phyloP scores from a whole-genome alignment of 2,797 vertebrate species.

The Poecilia picta region DNA sequence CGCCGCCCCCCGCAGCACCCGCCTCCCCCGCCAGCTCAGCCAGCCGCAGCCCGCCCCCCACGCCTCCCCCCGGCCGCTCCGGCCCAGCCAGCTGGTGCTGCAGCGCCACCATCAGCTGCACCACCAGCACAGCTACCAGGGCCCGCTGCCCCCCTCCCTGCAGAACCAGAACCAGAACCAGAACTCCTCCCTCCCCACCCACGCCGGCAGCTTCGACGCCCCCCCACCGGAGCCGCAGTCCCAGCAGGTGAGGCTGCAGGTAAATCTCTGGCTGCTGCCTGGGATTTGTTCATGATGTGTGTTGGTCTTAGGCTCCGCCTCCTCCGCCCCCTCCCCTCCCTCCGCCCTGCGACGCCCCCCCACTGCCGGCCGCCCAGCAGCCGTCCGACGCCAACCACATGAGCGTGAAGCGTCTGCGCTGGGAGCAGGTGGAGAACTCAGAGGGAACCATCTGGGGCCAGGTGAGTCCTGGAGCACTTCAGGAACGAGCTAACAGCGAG shows the following conservation, averaged over 20 bases:
- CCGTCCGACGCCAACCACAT: slow-evolving; percentile 92
- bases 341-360: slow-evolving; percentile 79
- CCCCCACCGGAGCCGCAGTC: slow-evolving; percentile 51
- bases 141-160: slow-evolving; percentile 63
- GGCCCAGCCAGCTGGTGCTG: slow-evolving; percentile 71
- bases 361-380: slow-evolving; percentile 79
- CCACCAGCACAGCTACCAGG: slow-evolving; percentile 81
- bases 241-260: slow-evolving; percentile 58
- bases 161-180: slow-evolving; percentile 52
- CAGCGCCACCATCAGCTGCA: slow-evolving; percentile 80
- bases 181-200: slow-evolving; percentile 56
- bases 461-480: slow-evolving; percentile 70
- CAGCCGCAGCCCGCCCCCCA: slow-evolving; percentile 78
- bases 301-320: slow-evolving; percentile 64
- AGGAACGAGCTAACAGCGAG: too few relatives aligned
- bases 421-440: slow-evolving; percentile 99
- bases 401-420: slow-evolving; percentile 97
- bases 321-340: slow-evolving; percentile 82
- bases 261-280: too few relatives aligned
- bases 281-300: neutral
- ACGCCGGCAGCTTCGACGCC: slow-evolving; percentile 66
- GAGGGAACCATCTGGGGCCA: slow-evolving; percentile 99
- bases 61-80: slow-evolving; percentile 68
- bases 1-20: slow-evolving; percentile 54
- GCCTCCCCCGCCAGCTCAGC: slow-evolving; percentile 76